Evolutionary conservation across 2,888 invertebrate genomes (phyloP), one percentile per base, ranked within the genome.

Genomic region (Trichogramma evanescens): DNA sequence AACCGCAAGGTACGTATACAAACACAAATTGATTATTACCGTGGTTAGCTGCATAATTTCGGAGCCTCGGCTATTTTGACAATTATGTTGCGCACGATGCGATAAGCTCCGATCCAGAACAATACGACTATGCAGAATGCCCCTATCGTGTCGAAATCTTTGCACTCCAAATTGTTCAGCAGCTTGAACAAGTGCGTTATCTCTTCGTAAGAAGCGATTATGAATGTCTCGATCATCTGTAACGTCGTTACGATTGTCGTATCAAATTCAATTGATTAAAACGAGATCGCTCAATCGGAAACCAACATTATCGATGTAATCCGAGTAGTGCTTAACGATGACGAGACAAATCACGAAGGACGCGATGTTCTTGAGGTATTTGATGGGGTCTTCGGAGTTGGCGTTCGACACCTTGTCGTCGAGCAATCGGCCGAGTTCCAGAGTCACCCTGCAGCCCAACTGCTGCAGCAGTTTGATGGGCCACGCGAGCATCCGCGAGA

Each of bases 131-230:
- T 68, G 41, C 72, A 73, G 1, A 72, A 72, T 1, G 70, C 69
- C 0, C 70, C 71, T 41, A 76, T 70, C 13, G 73, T 72, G 46
- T 77, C 76, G 46, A 75, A 66, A 39, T 75, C 73, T 3, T 75
- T 72, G 60, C 70, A 70, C 42, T 61, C 70, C n/a, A 76, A 71
- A 8, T 60, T 66, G 39, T 67, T 68, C 26, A 74, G 59, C 13
- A 72, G 62, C 4, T 71, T 70, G 42, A 73, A 69, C 52, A 74
- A 64, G 3, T 70, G 70, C 41, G 68, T 69, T 69, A 75, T 68
- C 5, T 72, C 63, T 39, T 72, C 72, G 58, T 44, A 70, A 70
- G 7, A 73, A 59, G 56, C 74, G 71, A 43, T 72, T 62, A 56
- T 73, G 61, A 48, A 71, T 70, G 42, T 70, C 4, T 10, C 9